phyloP scores from a whole-genome alignment of 2,113 vertebrate species.

The Daubentonia madagascariensis region DNA sequence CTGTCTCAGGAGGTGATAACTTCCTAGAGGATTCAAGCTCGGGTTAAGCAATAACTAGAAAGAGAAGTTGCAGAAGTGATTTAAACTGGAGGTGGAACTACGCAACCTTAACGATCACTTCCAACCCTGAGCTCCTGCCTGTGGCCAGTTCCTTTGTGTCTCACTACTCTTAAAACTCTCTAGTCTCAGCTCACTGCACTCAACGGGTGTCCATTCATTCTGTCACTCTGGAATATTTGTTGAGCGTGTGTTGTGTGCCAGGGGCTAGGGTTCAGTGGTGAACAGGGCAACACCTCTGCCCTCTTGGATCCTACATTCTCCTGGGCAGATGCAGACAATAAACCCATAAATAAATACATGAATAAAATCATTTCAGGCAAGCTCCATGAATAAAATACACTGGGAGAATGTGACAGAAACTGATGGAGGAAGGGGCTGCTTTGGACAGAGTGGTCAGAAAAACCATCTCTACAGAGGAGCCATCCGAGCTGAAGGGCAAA shows the following conservation, averaged over 20 bases:
- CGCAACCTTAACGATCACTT: background rate
- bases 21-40: background rate
- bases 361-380: background rate
- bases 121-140: background rate
- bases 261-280: background rate
- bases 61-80: background rate
- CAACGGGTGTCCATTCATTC: background rate
- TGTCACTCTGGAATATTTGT: background rate
- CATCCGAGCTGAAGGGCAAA: background rate
- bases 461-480: background rate
- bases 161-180: background rate
- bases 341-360: background rate
- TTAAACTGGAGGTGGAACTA: background rate
- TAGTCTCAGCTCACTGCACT: background rate
- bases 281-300: background rate
- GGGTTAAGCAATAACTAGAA: background rate
- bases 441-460: background rate
- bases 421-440: background rate
- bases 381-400: background rate
- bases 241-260: background rate
- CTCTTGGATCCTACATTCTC: background rate
- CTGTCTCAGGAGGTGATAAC: background rate
- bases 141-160: background rate
- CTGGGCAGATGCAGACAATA: background rate
- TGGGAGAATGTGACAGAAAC: background rate